Percentiles rank a stretch among this genome's conserved stretches.
Evolutionary conservation across 2,113 vertebrate genomes (phyloP).

Genomic region (Cyprinus carpio): DNA sequence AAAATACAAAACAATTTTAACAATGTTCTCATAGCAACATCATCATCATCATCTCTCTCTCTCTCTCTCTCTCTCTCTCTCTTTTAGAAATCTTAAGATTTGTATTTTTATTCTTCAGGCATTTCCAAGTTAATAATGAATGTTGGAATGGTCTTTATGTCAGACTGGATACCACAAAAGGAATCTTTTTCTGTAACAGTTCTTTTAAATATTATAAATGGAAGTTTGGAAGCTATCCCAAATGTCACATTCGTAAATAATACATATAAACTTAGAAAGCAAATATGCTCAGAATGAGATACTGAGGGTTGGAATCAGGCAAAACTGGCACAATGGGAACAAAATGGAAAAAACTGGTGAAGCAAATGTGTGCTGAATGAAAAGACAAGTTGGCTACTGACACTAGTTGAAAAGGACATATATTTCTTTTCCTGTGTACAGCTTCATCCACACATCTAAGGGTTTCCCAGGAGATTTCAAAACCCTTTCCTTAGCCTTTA

Average conservation of each 20-base stretch:
- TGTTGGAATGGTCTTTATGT: not conserved
- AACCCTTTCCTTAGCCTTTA: constrained; percentile 42
- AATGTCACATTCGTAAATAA: constrained; percentile 19
- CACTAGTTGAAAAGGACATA: constrained; percentile 35
- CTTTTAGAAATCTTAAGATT: too few species aligned
- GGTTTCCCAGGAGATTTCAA: constrained; percentile 44
- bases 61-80: too few species aligned
- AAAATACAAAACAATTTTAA: not conserved
- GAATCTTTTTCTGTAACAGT: not conserved
- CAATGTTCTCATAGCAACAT: too few species aligned
- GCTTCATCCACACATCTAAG: constrained; percentile 26
- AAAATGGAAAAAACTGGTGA: constrained; percentile 37
- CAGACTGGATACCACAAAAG: not conserved
- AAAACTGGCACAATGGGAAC: constrained; percentile 32
- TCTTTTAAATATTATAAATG: not conserved
- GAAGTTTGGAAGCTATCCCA: not conserved
- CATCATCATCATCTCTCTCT: too few species aligned
- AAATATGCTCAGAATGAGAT: constrained; percentile 7
- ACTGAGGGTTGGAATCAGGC: not conserved
- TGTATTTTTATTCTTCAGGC: not conserved
- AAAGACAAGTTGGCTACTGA: constrained; percentile 39
- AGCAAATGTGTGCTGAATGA: constrained; percentile 38
- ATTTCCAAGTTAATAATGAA: not conserved
- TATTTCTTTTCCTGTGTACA: constrained; percentile 32
- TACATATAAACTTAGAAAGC: not conserved